Evolutionary conservation across 1,140 invertebrate species (phyloP).

Genomic region (Zaprionus africanus): DNA sequence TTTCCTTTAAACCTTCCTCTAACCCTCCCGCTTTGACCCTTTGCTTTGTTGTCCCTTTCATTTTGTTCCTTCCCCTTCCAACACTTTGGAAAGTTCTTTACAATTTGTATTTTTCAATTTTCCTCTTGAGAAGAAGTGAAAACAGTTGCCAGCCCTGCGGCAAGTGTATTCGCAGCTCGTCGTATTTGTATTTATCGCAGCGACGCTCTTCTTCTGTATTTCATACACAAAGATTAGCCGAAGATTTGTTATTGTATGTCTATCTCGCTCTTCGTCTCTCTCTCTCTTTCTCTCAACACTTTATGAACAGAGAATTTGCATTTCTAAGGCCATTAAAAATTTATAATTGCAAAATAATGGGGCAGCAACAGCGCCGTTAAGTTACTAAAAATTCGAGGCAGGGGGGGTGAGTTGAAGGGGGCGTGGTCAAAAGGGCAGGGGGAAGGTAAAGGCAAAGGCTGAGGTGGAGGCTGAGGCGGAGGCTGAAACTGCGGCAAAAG

Average conservation of each 20-base stretch:
- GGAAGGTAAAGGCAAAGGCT: not conserved
- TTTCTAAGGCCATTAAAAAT: slow-evolving; percentile 72
- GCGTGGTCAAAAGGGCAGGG: not conserved
- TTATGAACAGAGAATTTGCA: slow-evolving; percentile 66
- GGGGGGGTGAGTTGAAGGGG: not conserved
- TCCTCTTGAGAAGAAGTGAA: not conserved
- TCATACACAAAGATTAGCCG: slow-evolving; percentile 28
- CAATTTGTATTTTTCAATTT: not conserved
- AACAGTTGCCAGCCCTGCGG: not conserved
- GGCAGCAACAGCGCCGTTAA: slow-evolving; percentile 13
- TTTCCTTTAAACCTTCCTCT: not conserved
- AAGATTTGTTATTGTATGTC: slow-evolving; percentile 41
- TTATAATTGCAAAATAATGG: slow-evolving; percentile 72
- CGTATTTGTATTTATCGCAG: slow-evolving; percentile 28
- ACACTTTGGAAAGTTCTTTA: slow-evolving; percentile 4
- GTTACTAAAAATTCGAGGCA: slow-evolving; percentile 17
- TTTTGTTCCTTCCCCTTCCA: not conserved
- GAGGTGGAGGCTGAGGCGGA: not conserved
- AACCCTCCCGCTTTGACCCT: not conserved
- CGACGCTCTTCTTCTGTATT: not conserved
- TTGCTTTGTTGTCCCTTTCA: not conserved
- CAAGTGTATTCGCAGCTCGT: not conserved
- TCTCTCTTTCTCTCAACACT: slow-evolving; percentile 30
- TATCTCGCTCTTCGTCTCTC: not conserved
- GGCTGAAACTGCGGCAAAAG: slow-evolving; percentile 8